A percentile compares a stretch with the other conserved stretches of the same genome.
Conservation (phyloP, 1,140 invertebrate genomes). For the Anoplolepis gracilipes region DNA sequence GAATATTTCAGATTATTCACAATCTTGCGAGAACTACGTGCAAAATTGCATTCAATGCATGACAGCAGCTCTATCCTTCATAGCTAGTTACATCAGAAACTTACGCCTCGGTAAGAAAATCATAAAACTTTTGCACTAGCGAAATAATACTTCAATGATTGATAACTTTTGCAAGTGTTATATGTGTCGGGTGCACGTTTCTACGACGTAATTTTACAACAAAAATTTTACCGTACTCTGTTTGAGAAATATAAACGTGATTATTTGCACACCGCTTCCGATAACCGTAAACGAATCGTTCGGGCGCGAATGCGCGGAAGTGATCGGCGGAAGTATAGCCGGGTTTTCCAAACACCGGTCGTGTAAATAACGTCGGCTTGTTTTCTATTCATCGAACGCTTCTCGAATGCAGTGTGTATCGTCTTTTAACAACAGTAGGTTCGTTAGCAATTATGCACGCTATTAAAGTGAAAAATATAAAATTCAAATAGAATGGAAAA, state of each 20-base stretch:
- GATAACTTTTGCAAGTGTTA: conserved; percentile 14
- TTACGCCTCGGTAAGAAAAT: neutral
- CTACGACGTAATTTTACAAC: neutral
- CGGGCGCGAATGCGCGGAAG: conserved; percentile 7
- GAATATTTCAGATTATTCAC: conserved; percentile 29
- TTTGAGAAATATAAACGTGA: conserved; percentile 40
- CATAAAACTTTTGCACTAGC: conserved; percentile 30
- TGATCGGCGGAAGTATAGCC: conserved; percentile 26
- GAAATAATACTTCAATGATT: conserved; percentile 46
- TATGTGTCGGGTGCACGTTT: neutral
- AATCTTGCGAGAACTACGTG: conserved; percentile 39
- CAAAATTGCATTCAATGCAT: conserved; percentile 23
- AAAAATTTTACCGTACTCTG: neutral
- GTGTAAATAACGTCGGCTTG: conserved; percentile 54
- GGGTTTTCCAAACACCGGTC: conserved; percentile 42
- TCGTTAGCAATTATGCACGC: conserved; percentile 39
- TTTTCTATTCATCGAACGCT: conserved; percentile 39
- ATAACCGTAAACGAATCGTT: conserved; percentile 29
- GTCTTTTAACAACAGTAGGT: conserved; percentile 45
- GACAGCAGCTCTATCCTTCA: conserved; percentile 37
- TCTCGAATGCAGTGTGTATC: conserved; percentile 18
- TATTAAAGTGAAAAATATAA: conserved; percentile 39
- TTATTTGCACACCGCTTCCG: conserved; percentile 44
- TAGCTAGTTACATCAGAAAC: conserved; percentile 45
- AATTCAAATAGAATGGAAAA: neutral